phyloP scores from a whole-genome alignment of 1,140 invertebrate genomes.

The Temnothorax curvispinosus region DNA sequence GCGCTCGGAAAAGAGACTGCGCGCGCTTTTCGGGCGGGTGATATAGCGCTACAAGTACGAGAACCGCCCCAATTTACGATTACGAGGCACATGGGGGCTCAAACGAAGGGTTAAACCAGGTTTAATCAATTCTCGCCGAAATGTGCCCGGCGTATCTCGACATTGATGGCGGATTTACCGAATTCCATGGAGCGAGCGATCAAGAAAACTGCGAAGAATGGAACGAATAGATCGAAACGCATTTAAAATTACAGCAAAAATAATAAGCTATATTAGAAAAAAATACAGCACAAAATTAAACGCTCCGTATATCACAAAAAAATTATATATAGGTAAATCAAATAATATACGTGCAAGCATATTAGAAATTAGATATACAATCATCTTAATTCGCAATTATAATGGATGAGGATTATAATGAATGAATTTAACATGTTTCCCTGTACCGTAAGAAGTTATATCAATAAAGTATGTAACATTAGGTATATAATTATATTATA shows the following conservation, averaged over 20 bases:
- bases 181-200: constrained; percentile 5
- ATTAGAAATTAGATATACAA: not conserved
- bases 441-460: not conserved
- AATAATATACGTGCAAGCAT: not conserved
- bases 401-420: not conserved
- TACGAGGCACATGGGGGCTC: constrained; percentile 70
- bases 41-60: constrained; percentile 35
- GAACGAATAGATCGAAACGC: not conserved
- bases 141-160: constrained; percentile 53
- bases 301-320: not conserved
- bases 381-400: not conserved
- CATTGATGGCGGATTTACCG: constrained; percentile 38
- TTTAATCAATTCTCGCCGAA: constrained; percentile 74
- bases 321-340: not conserved
- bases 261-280: not conserved
- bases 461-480: constrained; percentile 1
- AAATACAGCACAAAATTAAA: not conserved
- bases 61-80: constrained; percentile 73
- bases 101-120: constrained; percentile 74
- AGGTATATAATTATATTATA: not conserved
- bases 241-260: not conserved
- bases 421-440: not conserved
- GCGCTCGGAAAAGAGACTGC: constrained; percentile 29
- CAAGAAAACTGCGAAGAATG: not conserved
- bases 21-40: constrained; percentile 41